A percentile compares a stretch with the other conserved stretches of the same genome.
Evolutionary conservation across 1,140 invertebrate species (phyloP).

Genomic region (Prorops nasuta): DNA sequence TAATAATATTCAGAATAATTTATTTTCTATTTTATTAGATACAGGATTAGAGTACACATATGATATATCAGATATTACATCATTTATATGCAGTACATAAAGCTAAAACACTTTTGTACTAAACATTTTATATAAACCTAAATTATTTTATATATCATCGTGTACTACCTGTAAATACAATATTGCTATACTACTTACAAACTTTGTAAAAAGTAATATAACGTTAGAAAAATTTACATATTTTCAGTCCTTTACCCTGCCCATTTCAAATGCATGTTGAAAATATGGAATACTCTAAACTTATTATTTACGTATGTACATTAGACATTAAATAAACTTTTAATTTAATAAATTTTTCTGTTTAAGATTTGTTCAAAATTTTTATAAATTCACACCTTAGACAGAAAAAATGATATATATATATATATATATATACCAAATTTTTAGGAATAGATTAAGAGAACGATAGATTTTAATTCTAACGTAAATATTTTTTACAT

Average conservation of each 20-base stretch:
- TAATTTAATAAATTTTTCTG: too few species aligned
- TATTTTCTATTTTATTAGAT: conserved; percentile 34
- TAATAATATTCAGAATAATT: conserved; percentile 40
- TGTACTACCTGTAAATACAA: conserved; percentile 20
- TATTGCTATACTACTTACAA: conserved; percentile 43
- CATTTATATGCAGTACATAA: conserved; percentile 37
- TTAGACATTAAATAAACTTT: conserved; percentile 9
- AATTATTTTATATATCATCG: conserved; percentile 34
- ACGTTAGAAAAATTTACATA: conserved; percentile 40
- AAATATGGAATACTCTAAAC: too few species aligned
- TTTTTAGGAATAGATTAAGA: too few species aligned
- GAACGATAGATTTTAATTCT: too few species aligned
- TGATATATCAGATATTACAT: conserved; percentile 29
- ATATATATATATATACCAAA: too few species aligned
- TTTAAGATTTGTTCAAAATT: too few species aligned
- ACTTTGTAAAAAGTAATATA: conserved; percentile 24
- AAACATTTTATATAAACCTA: conserved; percentile 37
- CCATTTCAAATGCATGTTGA: conserved; percentile 14
- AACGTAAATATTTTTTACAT: too few species aligned
- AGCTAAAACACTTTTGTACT: conserved; percentile 52
- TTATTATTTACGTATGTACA: conserved; percentile 11
- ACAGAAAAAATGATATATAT: too few species aligned
- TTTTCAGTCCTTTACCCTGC: conserved; percentile 36
- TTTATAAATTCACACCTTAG: too few species aligned
- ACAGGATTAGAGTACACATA: conserved; percentile 36